A percentile compares a stretch with the other conserved stretches of the same genome.
Evolutionary conservation across 2,113 vertebrate genomes (phyloP).

Genomic region (Motacilla tschutschensis): DNA sequence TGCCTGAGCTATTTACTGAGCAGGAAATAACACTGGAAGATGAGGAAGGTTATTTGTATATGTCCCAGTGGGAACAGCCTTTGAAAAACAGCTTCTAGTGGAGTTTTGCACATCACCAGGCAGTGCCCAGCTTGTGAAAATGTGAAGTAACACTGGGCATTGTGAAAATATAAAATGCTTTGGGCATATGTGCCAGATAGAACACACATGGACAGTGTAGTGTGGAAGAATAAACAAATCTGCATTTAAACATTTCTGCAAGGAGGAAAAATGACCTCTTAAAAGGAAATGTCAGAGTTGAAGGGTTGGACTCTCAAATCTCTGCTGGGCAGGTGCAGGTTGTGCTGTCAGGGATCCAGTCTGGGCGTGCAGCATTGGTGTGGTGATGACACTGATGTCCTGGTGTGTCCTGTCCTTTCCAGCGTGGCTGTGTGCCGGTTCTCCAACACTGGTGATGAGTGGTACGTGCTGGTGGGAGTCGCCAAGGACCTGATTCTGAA

Average conservation of each 20-base stretch:
- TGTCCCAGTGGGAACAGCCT: background rate
- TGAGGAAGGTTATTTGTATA: background rate
- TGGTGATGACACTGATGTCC: background rate
- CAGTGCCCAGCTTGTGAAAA: background rate
- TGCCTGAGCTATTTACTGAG: background rate
- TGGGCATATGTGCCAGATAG: background rate
- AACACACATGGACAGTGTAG: background rate
- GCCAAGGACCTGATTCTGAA: constrained; percentile 96
- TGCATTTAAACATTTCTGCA: fast-evolving
- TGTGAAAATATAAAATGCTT: background rate
- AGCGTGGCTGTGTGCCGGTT: constrained; percentile 94
- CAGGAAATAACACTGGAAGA: background rate
- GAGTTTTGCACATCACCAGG: background rate
- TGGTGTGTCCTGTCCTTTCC: background rate
- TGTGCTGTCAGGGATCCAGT: background rate
- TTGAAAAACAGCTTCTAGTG: background rate
- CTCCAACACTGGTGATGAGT: constrained; percentile 89
- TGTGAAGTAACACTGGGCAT: background rate
- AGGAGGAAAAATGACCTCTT: background rate
- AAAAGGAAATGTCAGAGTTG: background rate
- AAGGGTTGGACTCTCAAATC: background rate
- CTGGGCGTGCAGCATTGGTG: fast-evolving
- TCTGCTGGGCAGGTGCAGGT: background rate
- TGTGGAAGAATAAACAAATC: background rate
- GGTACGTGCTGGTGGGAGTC: constrained; percentile 95